Evolutionary conservation across 2,888 invertebrate species (phyloP).

Genomic region (Girardia tigrina): DNA sequence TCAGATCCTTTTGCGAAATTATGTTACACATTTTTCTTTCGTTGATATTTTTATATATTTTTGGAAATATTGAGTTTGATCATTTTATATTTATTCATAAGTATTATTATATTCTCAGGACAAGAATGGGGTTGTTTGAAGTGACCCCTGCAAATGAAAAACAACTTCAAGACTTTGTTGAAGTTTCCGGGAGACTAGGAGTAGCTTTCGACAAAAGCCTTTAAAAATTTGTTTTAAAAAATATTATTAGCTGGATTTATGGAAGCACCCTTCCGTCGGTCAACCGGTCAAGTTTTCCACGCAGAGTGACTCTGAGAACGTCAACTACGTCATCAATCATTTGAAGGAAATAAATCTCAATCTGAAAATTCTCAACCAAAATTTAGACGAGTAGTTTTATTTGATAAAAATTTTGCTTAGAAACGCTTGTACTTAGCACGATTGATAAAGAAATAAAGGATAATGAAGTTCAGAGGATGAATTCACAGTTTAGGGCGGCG

Average conservation of each 20-base stretch:
- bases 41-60: too few species aligned
- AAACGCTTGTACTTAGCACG: background rate
- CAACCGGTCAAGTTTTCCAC: background rate
- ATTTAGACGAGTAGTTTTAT: background rate
- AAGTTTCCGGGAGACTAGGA: background rate
- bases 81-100: too few species aligned
- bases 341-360: background rate
- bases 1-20: too few species aligned
- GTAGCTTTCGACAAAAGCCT: background rate
- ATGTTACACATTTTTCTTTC: too few species aligned
- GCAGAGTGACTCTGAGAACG: background rate
- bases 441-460: background rate
- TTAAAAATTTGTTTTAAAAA: background rate
- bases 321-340: background rate
- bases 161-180: background rate
- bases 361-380: background rate
- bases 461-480: background rate
- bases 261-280: background rate
- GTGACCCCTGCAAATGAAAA: conserved; percentile 2
- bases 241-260: background rate
- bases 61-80: too few species aligned
- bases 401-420: too few species aligned
- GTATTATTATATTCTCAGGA: too few species aligned
- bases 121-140: background rate
- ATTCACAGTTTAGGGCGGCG: background rate